These are phyloP conservation scores for Stylophora pistillata DNA, from an alignment of 64 coral and sea anemone genomes.

Conservation along the genomic window DNA sequence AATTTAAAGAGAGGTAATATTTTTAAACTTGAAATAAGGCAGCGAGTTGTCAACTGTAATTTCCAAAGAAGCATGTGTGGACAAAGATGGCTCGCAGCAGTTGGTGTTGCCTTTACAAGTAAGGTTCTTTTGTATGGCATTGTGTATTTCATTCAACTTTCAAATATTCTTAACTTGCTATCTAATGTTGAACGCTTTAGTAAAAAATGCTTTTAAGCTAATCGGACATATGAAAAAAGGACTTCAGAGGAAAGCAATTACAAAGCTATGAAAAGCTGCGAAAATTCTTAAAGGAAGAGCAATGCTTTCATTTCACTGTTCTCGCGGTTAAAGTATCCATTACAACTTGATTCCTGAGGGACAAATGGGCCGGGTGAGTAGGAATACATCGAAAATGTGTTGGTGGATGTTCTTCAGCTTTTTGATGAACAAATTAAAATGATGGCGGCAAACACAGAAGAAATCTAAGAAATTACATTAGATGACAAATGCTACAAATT, in stretches of 20 bases:
- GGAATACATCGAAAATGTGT: no score
- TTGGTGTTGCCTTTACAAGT: slow-evolving; percentile 2
- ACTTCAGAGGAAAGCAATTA: not conserved
- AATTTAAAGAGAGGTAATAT: not conserved
- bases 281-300: not conserved
- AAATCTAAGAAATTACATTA: not conserved
- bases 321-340: no score
- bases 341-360: no score
- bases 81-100: not conserved
- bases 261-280: not conserved
- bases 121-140: not conserved
- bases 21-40: not conserved
- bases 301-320: no score
- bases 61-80: not conserved
- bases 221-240: not conserved
- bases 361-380: no score
- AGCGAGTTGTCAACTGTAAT: not conserved
- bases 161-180: not conserved
- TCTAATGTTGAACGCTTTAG: not conserved
- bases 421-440: no score
- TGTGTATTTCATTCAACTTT: not conserved
- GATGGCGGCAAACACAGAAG: not conserved
- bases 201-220: no score
- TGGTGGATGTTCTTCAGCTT: no score
- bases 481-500: not conserved